Percentiles rank a stretch among this genome's conserved stretches.
phyloP scores from a whole-genome alignment of 2,113 vertebrate species.

The Crotalus viridis region DNA sequence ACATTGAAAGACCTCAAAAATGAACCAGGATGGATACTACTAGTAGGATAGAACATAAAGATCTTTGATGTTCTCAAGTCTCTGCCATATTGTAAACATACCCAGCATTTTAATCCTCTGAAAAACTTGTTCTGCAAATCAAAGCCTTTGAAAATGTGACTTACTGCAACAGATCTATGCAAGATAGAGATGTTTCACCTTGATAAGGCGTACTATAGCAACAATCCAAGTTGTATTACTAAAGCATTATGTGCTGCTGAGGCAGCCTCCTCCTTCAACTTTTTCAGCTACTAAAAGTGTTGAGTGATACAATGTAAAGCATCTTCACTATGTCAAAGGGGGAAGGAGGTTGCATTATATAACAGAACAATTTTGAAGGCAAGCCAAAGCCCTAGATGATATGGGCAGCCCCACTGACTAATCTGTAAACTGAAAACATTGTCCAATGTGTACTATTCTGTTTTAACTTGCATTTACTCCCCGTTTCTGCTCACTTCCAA shows the following conservation, averaged over 20 bases:
- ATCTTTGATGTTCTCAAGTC: background rate
- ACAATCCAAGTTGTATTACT: background rate
- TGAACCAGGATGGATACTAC: background rate
- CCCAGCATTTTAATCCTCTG: background rate
- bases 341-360: background rate
- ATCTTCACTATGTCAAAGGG: background rate
- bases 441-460: conserved; percentile 30
- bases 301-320: background rate
- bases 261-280: background rate
- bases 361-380: background rate
- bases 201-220: background rate
- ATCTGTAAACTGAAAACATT: conserved; percentile 18
- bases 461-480: conserved; percentile 27
- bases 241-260: background rate
- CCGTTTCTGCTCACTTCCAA: conserved; percentile 16
- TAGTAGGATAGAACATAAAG: background rate
- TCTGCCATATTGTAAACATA: background rate
- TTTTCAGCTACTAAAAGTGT: background rate
- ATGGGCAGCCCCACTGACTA: conserved; percentile 4
- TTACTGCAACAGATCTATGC: background rate
- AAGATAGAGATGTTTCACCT: background rate
- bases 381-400: background rate
- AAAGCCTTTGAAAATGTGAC: background rate
- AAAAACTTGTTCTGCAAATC: background rate
- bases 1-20: background rate